Percentiles rank a stretch among this genome's conserved stretches.
Evolutionary conservation across 2,797 vertebrate genomes (phyloP).

Genomic region (Ataeniobius toweri): DNA sequence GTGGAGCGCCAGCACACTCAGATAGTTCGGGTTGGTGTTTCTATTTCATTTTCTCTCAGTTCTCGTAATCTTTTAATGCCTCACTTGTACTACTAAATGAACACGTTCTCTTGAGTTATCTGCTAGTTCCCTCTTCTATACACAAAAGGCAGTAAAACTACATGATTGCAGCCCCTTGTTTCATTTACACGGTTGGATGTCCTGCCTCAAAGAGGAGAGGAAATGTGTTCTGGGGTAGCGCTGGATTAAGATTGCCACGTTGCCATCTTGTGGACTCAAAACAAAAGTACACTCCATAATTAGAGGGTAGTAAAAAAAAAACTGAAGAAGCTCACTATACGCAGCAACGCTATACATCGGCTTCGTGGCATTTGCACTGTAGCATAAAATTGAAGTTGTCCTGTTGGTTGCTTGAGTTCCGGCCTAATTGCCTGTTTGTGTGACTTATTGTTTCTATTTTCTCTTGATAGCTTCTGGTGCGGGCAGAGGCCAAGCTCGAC

Average conservation of each 20-base stretch:
- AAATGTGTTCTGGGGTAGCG: constrained; percentile 42
- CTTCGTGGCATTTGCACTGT: constrained; percentile 43
- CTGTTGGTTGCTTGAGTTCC: constrained; percentile 13
- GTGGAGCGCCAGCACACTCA: constrained; percentile 98
- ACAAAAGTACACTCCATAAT: constrained; percentile 64
- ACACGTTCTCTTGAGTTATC: constrained; percentile 43
- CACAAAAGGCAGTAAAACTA: constrained; percentile 37
- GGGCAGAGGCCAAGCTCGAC: constrained; percentile 96
- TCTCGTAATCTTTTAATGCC: background rate
- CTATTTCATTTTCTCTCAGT: constrained; percentile 12
- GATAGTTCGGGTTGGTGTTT: constrained; percentile 93
- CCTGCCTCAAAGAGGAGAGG: constrained; percentile 55
- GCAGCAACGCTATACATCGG: constrained; percentile 45
- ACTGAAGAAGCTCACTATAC: constrained; percentile 24
- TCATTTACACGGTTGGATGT: constrained; percentile 60
- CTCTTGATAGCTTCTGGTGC: constrained; percentile 89
- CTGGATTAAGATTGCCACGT: constrained; percentile 67
- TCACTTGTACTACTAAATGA: constrained; percentile 26
- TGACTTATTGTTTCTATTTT: constrained; percentile 23
- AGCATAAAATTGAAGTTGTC: constrained; percentile 43
- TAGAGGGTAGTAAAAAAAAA: constrained; percentile 24
- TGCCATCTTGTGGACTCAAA: constrained; percentile 81
- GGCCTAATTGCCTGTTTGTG: constrained; percentile 8
- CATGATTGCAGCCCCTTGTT: constrained; percentile 41
- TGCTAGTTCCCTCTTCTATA: constrained; percentile 31